A percentile compares a stretch with the other conserved stretches of the same genome.
Evolutionary conservation across 2,797 vertebrate genomes (phyloP).

Genomic region (Psittacula derbiana): DNA sequence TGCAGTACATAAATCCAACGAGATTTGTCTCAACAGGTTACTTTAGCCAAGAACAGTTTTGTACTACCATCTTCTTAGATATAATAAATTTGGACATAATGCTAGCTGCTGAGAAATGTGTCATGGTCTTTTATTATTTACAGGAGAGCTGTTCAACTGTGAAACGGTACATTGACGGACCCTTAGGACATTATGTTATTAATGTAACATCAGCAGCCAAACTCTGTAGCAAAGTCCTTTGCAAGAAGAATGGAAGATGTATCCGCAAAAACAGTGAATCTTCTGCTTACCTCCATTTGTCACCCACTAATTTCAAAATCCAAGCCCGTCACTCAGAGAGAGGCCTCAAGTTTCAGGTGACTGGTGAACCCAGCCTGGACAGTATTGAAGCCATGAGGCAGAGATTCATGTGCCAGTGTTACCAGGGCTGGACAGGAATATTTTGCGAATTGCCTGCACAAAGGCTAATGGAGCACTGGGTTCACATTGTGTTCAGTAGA

Average conservation of each 20-base stretch:
- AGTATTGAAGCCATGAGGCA: conserved; percentile 83
- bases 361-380: conserved; percentile 74
- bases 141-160: conserved; percentile 86
- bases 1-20: not conserved
- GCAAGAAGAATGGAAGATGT: conserved; percentile 88
- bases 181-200: conserved; percentile 85
- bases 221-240: conserved; percentile 88
- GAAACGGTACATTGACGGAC: conserved; percentile 83
- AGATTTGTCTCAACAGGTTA: not conserved
- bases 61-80: not conserved
- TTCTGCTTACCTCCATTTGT: conserved; percentile 82
- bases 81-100: not conserved
- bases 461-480: not conserved
- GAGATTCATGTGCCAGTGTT: conserved; percentile 89
- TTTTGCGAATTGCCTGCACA: conserved; percentile 84
- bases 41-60: not conserved
- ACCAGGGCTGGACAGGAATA: conserved; percentile 86
- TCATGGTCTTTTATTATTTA: not conserved
- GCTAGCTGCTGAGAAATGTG: not conserved
- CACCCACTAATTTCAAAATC: conserved; percentile 81
- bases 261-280: conserved; percentile 82
- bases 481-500: not conserved
- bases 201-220: conserved; percentile 90
- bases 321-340: not conserved
- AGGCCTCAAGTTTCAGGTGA: conserved; percentile 74